These are phyloP conservation scores for Holothuria scabra DNA, from an alignment of 53 echinoderm and acorn worm genomes.

Conservation along the genomic window DNA sequence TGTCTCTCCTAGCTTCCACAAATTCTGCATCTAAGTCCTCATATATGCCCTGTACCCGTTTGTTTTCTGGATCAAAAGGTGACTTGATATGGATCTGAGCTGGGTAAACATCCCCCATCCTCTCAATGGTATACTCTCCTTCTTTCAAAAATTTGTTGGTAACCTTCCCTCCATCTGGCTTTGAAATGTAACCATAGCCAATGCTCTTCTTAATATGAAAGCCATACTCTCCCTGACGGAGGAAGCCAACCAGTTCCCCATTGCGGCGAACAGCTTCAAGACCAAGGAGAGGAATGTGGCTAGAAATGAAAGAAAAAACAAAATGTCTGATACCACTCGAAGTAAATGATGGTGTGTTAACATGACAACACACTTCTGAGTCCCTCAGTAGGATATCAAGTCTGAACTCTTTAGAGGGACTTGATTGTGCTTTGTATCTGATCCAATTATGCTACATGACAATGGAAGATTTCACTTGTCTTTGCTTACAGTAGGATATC, in stretches of 20 bases:
- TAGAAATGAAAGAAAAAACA: slow-evolving; percentile 1
- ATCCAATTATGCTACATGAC: no score
- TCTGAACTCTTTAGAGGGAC: no score
- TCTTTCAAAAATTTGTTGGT: slow-evolving; percentile 78
- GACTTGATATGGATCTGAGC: slow-evolving; percentile 81
- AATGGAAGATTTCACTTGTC: no score
- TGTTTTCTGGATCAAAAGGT: slow-evolving; percentile 89
- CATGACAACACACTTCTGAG: neutral
- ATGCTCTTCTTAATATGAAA: slow-evolving; percentile 76
- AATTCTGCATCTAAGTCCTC: slow-evolving; percentile 25
- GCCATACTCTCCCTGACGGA: slow-evolving; percentile 78
- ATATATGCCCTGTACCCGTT: slow-evolving; percentile 79
- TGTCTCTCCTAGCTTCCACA: neutral
- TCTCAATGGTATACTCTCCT: slow-evolving; percentile 85
- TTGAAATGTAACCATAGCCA: slow-evolving; percentile 81
- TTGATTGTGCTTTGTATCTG: no score
- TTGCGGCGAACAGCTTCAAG: slow-evolving; percentile 83
- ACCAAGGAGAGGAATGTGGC: slow-evolving; percentile 74
- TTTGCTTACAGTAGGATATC: no score
- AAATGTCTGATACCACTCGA: neutral
- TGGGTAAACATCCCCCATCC: slow-evolving; percentile 74
- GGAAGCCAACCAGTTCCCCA: slow-evolving; percentile 76
- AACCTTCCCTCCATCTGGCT: slow-evolving; percentile 69
- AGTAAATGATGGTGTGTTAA: neutral
- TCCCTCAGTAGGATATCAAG: no score